These are phyloP conservation scores for Recurvirostra avosetta DNA, from an alignment of 2,113 vertebrate genomes.

Conservation along the genomic window DNA sequence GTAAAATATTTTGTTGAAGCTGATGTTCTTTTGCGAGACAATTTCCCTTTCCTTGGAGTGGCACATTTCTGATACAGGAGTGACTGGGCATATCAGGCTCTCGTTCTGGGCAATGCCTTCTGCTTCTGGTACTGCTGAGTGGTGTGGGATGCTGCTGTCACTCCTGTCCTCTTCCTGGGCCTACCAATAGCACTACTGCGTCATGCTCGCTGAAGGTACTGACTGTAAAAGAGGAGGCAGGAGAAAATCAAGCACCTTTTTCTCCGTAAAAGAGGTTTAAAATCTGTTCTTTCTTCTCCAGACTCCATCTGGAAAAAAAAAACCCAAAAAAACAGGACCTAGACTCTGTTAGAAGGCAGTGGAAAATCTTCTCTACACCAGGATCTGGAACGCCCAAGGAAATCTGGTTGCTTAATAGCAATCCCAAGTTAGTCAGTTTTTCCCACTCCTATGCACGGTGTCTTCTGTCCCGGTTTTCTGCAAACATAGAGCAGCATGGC, in stretches of 20 bases:
- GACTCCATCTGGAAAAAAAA: background rate
- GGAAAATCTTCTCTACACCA: background rate
- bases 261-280: background rate
- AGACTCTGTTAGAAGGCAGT: background rate
- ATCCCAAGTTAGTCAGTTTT: background rate
- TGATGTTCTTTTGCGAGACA: background rate
- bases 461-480: background rate
- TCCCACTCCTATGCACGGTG: background rate
- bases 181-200: background rate
- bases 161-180: background rate
- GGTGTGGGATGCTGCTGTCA: background rate
- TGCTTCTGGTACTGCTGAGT: background rate
- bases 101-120: background rate
- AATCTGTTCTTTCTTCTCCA: background rate
- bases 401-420: background rate
- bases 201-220: background rate
- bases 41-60: background rate
- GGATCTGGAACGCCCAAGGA: background rate
- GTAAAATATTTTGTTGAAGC: background rate
- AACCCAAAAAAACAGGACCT: background rate
- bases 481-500: background rate
- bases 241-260: background rate
- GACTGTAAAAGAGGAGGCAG: background rate
- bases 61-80: background rate
- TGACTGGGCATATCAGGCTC: background rate